Conservation (phyloP, 2,797 vertebrate species). For the Artibeus jamaicensis region DNA sequence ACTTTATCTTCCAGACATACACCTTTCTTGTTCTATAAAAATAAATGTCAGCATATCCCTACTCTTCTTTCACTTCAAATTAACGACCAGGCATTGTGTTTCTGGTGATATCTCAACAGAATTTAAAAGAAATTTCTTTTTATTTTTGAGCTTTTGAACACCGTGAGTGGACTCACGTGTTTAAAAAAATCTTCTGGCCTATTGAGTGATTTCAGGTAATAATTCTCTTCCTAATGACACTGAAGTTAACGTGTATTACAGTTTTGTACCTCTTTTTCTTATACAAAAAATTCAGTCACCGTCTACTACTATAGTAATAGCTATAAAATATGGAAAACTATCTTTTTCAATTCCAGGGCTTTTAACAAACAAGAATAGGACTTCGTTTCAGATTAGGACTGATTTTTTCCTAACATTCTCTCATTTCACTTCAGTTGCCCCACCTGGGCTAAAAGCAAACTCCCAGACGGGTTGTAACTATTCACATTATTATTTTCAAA, state of each 20-base stretch:
- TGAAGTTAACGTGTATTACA: neutral
- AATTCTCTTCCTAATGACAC: neutral
- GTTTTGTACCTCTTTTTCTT: neutral
- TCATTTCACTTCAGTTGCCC: neutral
- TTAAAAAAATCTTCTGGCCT: neutral
- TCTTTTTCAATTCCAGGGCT: neutral
- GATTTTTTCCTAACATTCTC: neutral
- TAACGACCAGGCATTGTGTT: neutral
- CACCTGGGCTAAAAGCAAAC: neutral
- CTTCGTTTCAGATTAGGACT: neutral
- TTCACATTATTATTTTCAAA: neutral
- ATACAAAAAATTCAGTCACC: neutral
- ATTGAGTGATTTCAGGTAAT: neutral
- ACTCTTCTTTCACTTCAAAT: constrained; percentile 14
- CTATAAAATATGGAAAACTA: neutral
- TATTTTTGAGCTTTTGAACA: neutral
- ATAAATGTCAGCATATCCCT: neutral
- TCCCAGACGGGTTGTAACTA: neutral
- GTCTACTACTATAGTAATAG: neutral
- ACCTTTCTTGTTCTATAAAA: neutral
- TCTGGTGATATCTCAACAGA: neutral
- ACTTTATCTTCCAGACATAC: neutral
- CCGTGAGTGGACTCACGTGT: neutral
- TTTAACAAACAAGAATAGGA: neutral
- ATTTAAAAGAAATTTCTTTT: neutral